Evolutionary conservation across 2,888 invertebrate genomes (phyloP), one percentile per base, ranked within the genome.

Genomic region (Athalia rosae): DNA sequence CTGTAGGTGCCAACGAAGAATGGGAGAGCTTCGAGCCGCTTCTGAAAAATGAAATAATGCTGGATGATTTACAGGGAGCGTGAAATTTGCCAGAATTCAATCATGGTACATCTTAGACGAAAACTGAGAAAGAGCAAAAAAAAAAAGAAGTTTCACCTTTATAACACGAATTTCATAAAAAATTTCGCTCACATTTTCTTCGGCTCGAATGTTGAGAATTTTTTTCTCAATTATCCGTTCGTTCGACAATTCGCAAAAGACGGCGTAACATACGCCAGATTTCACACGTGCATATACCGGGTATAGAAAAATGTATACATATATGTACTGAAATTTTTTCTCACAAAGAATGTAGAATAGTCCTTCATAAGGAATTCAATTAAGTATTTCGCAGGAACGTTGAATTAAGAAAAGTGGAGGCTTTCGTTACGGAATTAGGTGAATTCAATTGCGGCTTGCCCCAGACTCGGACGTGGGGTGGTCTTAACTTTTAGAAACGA

Each of bases 381-480:
- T 71, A n/a, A n/a, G n/a, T n/a, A 71, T 58, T 71, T 56, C 71
- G 58, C 71, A 58, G 58, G 56, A 58, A 47, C 71, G 58, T 58
- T 58, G 48, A 58, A 71, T 58, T 71, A 58, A 28, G 28, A 28
- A 71, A 71, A 71, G 58, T 45, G n/a, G 28, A 43, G 15, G 71
- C 71, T 41, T 71, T 58, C 71, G 71, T 59, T 59, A 47, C 71
- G 59, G 71, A 50, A 71, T 56, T 71, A 59, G 45, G 48, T 58
- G 48, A 58, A 58, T 56, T 58, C 71, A 71, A 59, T 59, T 59
- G 71, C 71, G 71, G 58, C 71, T 58, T n/a, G 45, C 13, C 41
- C 58, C 11, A 50, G 58, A 71, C 45, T 71, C 56, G 56, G 58
- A 71, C 71, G 41, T 28, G 8, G 53, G 53, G 58, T 28, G 71